phyloP scores from a whole-genome alignment of 2,113 vertebrate species.

The Trinectes maculatus region DNA sequence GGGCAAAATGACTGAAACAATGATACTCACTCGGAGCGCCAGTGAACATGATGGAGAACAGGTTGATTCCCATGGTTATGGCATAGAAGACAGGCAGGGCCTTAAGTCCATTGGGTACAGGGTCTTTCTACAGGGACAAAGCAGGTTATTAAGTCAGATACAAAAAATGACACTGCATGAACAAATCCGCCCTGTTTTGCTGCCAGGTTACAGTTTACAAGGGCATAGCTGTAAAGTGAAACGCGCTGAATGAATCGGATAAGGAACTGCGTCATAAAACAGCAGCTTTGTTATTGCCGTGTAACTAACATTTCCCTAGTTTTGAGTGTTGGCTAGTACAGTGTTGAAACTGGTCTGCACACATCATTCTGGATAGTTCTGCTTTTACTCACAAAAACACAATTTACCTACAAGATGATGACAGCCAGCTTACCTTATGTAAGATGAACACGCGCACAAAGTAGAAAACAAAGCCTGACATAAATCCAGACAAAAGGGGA shows the following conservation, averaged over 20 bases:
- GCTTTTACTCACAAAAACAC: not conserved
- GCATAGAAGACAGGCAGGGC: conserved; percentile 96
- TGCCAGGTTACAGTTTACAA: conserved; percentile 17
- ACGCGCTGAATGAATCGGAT: not conserved
- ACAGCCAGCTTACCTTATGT: conserved; percentile 85
- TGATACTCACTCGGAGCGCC: conserved; percentile 92
- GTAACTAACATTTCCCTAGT: conserved; percentile 27
- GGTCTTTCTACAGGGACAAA: conserved; percentile 85
- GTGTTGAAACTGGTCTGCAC: conserved; percentile 5
- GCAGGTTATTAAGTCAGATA: conserved; percentile 22
- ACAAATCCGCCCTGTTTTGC: conserved; percentile 2
- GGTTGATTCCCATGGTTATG: conserved; percentile 92
- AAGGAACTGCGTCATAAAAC: conserved; percentile 14
- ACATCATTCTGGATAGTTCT: not conserved
- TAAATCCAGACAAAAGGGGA: conserved; percentile 94
- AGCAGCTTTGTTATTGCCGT: not conserved
- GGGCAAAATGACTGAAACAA: conserved; percentile 55
- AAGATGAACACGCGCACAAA: conserved; percentile 91
- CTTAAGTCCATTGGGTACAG: conserved; percentile 93
- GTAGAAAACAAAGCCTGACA: conserved; percentile 94
- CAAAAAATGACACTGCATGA: not conserved
- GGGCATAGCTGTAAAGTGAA: conserved; percentile 5
- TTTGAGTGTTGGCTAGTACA: not conserved
- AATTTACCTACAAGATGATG: not conserved
- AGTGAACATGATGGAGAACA: conserved; percentile 96